Evolutionary conservation across 37 sponge, comb jelly and placozoan genomes (phyloP), one percentile per base, ranked within the genome.

Genomic region (Chondrilla cf. caribensis): DNA sequence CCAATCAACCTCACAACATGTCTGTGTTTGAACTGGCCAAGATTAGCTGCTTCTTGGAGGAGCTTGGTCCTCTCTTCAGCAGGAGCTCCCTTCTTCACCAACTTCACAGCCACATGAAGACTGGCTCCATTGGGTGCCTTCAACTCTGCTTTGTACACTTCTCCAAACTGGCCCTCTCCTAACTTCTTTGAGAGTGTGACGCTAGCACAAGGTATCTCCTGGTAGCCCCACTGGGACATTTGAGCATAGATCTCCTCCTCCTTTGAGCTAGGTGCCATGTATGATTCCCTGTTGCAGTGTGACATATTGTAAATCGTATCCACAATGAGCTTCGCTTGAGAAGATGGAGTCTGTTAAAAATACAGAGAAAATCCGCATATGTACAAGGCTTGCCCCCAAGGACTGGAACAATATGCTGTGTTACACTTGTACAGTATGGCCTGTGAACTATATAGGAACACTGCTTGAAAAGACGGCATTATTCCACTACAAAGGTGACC

Each of bases 11-110:
- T 19, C 19, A 70, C 71, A 31, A 70, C 71, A 70, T 70, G 71
- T 70, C 71, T 70, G 71, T 70, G 71, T 70, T 70, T 70, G 71
- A 70, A 70, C 40, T 70, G 71, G 5, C 71, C 71, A 3, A 70
- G 21, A 19, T 6, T 70, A 15, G 40, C 71, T 19, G 71, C 71
- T 29, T 70, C 71, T 36, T 70, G 71, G 5, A 70, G 71, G 31
- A 70, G 71, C 18, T 70, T 70, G 7, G 28, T 19, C 18, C 40
- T 70, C 71, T 70, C 71, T 36, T 70, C 71, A 9, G 22, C 7
- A 19, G 71, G 71, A 38, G 71, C 35, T 38, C 71, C 71, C 38
- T 70, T 70, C 71, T 70, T 70, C 21, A 70, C 71, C 37, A 37
- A 19, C 71, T 70, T 70, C 71, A 70, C 71, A 33, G 71, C 71